A percentile compares a stretch with the other conserved stretches of the same genome.
phyloP scores from a whole-genome alignment of 2,888 invertebrate species.

The Rhopalosiphum nymphaeae region DNA sequence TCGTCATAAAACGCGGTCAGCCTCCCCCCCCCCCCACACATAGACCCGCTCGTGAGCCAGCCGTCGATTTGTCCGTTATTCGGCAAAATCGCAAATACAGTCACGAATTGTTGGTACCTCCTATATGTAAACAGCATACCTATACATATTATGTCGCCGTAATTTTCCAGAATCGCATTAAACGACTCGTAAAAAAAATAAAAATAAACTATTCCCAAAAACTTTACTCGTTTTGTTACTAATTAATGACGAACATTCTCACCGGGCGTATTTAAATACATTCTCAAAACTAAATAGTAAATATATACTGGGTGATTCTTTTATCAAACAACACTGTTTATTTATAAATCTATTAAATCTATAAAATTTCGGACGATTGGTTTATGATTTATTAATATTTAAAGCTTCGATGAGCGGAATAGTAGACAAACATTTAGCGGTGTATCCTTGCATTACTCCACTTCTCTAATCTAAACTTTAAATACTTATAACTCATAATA shows the following conservation, averaged over 20 bases:
- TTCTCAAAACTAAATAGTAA: no score
- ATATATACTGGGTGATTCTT: no score
- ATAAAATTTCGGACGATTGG: no score
- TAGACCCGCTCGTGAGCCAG: neutral
- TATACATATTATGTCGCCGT: neutral
- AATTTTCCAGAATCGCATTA: neutral
- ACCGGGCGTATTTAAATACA: no score
- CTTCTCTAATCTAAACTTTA: no score
- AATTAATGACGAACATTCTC: neutral
- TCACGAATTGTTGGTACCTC: neutral
- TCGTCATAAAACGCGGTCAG: conserved; percentile 40
- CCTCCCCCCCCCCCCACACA: neutral
- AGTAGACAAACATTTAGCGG: no score
- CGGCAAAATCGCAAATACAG: neutral
- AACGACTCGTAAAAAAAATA: neutral
- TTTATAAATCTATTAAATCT: no score
- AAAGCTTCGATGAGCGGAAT: no score
- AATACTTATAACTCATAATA: no score
- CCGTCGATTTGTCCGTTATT: conserved; percentile 35
- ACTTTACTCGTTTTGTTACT: neutral
- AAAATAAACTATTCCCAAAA: neutral
- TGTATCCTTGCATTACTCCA: no score
- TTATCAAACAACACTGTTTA: no score
- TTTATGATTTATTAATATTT: no score
- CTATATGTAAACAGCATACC: neutral